phyloP scores from a whole-genome alignment of 1,140 invertebrate species.

The Potamilus streckersoni region DNA sequence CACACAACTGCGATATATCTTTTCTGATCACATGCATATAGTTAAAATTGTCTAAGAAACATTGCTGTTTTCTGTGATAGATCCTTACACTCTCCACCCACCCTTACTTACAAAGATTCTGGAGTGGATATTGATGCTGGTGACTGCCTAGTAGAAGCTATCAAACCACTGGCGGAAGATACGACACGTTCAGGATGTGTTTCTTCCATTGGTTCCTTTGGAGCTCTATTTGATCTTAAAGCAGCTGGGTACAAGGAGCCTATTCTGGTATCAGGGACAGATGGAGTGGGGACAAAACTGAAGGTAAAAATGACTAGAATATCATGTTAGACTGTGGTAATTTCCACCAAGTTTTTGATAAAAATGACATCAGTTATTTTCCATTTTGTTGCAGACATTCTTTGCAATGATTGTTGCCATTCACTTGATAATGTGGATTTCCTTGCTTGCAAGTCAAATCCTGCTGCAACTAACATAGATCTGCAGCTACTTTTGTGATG shows the following conservation, averaged over 20 bases:
- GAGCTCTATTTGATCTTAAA: conserved; percentile 88
- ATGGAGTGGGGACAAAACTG: conserved; percentile 96
- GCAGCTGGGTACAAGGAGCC: conserved; percentile 79
- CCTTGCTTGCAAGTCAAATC: too few species aligned
- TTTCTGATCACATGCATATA: too few species aligned
- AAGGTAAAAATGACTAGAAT: conserved; percentile 73
- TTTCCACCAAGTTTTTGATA: too few species aligned
- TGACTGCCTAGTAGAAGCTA: conserved; percentile 84
- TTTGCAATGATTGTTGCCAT: too few species aligned
- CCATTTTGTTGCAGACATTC: too few species aligned
- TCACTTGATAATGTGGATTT: too few species aligned
- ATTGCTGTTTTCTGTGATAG: conserved; percentile 7
- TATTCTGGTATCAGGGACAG: conserved; percentile 92
- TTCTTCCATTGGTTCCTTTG: conserved; percentile 88
- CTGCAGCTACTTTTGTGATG: too few species aligned
- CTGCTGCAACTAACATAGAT: too few species aligned
- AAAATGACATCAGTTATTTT: too few species aligned
- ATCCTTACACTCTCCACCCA: conserved; percentile 22
- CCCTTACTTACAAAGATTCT: conserved; percentile 88
- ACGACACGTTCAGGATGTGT: conserved; percentile 76
- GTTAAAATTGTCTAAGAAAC: too few species aligned
- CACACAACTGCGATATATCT: too few species aligned
- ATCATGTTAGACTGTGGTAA: too few species aligned
- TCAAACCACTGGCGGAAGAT: conserved; percentile 79
- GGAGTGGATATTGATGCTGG: conserved; percentile 96